Percentiles rank a stretch among this genome's conserved stretches.
Conservation (phyloP, 2,113 vertebrate genomes). For the Siniperca knerii region DNA sequence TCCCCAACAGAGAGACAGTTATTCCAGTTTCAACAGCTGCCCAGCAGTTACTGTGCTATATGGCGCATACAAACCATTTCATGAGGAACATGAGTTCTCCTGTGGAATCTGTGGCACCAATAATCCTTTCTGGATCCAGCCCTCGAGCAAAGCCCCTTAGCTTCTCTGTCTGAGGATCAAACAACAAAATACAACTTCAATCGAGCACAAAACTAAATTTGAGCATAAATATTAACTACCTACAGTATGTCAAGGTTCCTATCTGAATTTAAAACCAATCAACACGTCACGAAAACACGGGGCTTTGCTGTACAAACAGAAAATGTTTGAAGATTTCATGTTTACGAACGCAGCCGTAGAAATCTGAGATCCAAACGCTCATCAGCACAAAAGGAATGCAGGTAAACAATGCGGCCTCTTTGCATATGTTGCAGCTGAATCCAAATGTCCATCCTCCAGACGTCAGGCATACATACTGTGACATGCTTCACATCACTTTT, state of each 20-base stretch:
- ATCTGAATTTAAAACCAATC: neutral
- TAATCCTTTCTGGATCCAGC: conserved; percentile 96
- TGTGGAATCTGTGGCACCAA: conserved; percentile 99
- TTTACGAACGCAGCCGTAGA: neutral
- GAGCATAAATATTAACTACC: neutral
- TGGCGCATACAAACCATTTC: conserved; percentile 91
- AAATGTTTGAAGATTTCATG: too few relatives aligned
- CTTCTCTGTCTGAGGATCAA: conserved; percentile 90
- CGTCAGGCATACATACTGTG: too few relatives aligned
- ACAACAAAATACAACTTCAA: conserved; percentile 62
- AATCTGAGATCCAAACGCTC: neutral
- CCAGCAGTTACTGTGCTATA: neutral
- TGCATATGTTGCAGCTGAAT: neutral
- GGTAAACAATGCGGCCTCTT: neutral
- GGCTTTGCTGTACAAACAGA: neutral
- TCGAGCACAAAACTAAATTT: neutral
- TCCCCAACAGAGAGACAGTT: neutral
- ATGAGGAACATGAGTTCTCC: conserved; percentile 99
- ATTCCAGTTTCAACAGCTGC: neutral
- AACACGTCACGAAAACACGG: neutral
- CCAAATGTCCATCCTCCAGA: neutral
- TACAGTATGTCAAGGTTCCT: neutral
- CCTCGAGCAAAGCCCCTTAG: conserved; percentile 94
- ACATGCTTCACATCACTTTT: too few relatives aligned
- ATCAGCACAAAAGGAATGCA: neutral